Base-by-base conservation (phyloP, 2,797 vertebrate genomes). In the Tympanoctomys barrerae region DNA sequence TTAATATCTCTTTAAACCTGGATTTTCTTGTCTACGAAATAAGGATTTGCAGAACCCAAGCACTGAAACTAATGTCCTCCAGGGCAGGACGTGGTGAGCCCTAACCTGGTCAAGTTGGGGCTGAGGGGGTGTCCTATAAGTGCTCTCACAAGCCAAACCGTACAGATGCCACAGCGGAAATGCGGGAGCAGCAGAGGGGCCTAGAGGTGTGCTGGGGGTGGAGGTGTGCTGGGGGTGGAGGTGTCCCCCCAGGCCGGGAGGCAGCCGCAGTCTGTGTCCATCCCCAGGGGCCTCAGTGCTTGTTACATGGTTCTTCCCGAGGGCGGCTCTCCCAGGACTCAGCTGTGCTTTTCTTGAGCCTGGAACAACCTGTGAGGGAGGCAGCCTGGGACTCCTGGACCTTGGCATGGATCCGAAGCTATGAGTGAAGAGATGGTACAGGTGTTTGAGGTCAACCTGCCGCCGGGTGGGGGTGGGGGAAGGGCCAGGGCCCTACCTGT, bases 131-230 rank as follows among this genome's bases (percentile, higher is more conserved):
- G 24, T 54, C 73, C 46, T 42, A 75, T 18, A n/a, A 21, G 66
- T 26, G 3, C 19, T 3, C 81, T 5, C 0, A 2, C 42, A 16
- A 9, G 87, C 22, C 5, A 77, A 71, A 12, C 14, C 22, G 3
- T 0, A 16, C 46, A 7, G 59, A 11, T 1, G 26, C 13, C 11
- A 5, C 21, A 42, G 33, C 59, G 46, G 33, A 42, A 5, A 18
- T 1, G 68, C n/a, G 36, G 19, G 49, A 46, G 24, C 7, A 19
- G 52, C 54, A 36, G 54, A 90, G 71, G 57, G 62, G 18, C 64
- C 87, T 61, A 1, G 61, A 19, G 33, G 12, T 61, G 42, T 84
- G 52, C 42, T 8, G 16, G 31, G 7, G 70, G 18, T n/a, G 1
- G 22, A 49, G 19, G 0, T 22, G 33, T 33, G 52, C 42, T 8